Percentiles rank a stretch among this genome's conserved stretches.
Evolutionary conservation across 1,140 invertebrate species (phyloP).

Genomic region (Trissolcus basalis): DNA sequence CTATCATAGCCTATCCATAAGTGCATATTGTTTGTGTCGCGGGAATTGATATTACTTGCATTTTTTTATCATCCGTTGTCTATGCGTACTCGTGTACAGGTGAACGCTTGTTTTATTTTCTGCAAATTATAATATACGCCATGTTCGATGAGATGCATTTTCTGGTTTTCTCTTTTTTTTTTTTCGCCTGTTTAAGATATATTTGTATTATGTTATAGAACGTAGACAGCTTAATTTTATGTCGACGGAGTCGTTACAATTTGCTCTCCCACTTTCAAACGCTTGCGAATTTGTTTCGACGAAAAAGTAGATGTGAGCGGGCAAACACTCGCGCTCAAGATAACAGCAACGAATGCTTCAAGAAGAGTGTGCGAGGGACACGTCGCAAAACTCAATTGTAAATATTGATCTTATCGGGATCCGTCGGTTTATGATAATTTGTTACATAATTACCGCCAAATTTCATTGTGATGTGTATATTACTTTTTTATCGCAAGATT

Average conservation of each 20-base stretch:
- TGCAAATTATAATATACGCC: constrained; percentile 56
- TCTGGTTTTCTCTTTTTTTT: constrained; percentile 23
- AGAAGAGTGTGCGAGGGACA: too few species aligned
- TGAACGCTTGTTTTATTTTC: constrained; percentile 21
- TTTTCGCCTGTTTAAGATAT: constrained; percentile 37
- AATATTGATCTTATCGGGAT: not conserved
- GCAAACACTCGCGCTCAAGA: too few species aligned
- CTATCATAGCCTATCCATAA: constrained; percentile 76
- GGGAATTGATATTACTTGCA: constrained; percentile 13
- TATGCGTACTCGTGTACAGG: constrained; percentile 35
- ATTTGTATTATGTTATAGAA: constrained; percentile 56
- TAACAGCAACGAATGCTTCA: too few species aligned
- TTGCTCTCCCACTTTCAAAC: constrained; percentile 23
- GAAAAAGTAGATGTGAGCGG: not conserved
- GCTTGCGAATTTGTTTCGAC: constrained; percentile 13
- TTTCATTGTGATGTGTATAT: too few species aligned
- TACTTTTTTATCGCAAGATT: not conserved
- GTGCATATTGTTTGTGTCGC: constrained; percentile 61
- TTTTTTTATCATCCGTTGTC: constrained; percentile 17
- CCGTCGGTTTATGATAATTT: constrained; percentile 1
- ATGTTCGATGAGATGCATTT: constrained; percentile 46
- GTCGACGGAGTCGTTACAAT: constrained; percentile 38
- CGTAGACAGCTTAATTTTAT: constrained; percentile 55
- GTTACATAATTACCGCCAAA: not conserved
- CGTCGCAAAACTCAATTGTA: not conserved